Evolutionary conservation across 2,888 invertebrate species (phyloP), one percentile per base, ranked within the genome.

Genomic region (Physocephala rufipes): DNA sequence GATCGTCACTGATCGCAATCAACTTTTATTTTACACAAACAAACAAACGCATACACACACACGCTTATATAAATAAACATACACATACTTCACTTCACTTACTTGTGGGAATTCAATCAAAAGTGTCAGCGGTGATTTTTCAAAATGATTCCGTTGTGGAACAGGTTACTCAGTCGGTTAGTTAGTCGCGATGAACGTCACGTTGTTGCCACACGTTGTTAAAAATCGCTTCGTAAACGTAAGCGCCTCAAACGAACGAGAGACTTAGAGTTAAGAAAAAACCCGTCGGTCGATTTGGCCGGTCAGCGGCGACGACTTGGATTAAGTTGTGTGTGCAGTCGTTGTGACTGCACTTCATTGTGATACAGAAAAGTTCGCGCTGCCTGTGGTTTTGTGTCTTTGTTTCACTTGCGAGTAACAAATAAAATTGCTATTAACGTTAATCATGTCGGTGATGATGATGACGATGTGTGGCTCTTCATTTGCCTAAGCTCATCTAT

Each of bases 101-200:
- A 67, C 19, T n/a, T 30, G 61, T 21, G 68, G 59, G 61, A 68
- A 61, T 68, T 68, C 68, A 68, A 68, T 68, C 68, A 61, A 61
- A 30, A 30, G 69, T 71, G 70, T 28, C 61, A 49, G 49, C 59
- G 51, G 59, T 28, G 67, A 67, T 58, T 67, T 67, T 26, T 67
- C 36, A 28, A 76, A 72, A 74, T 71, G 51, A 73, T 67, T 71
- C 74, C 74, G 64, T 73, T 75, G 77, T 77, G 80, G 78, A 80
- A 80, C 80, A 80, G 80, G 79, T 81, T 36, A 81, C 80, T 77
- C 36, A 36, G 36, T 4, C 36, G 36, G 36, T 36, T 36, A 36
- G 5, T 36, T n/a, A n/a, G n/a, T n/a, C n/a, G n/a, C n/a, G n/a
- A n/a, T n/a, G n/a, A n/a, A n/a, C n/a, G n/a, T n/a, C n/a, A n/a